Conservation (phyloP, 2,113 vertebrate species). For the Casuarius casuarius region DNA sequence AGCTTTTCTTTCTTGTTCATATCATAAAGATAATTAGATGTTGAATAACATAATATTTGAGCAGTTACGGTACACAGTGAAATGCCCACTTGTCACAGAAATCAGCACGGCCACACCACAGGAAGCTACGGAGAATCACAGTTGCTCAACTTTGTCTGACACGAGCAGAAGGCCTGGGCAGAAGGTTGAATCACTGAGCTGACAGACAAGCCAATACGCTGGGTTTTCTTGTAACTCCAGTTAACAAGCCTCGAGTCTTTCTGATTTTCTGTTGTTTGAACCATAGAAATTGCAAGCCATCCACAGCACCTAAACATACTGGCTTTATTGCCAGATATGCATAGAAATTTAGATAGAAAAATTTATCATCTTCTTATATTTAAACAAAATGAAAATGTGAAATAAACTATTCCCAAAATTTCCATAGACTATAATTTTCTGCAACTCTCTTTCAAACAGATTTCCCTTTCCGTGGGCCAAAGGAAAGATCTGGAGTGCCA, state of each 20-base stretch:
- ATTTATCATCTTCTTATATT: neutral
- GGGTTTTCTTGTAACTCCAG: neutral
- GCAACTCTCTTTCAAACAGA: neutral
- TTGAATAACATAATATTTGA: neutral
- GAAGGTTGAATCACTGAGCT: neutral
- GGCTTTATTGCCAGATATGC: neutral
- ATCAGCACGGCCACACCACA: neutral
- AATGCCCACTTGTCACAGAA: neutral
- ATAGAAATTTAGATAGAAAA: neutral
- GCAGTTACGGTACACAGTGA: neutral
- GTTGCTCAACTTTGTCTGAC: fast-evolving
- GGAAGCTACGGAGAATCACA: neutral
- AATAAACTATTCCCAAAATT: neutral
- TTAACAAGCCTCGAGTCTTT: neutral
- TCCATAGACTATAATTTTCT: neutral
- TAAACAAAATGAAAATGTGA: neutral
- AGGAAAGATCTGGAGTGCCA: neutral
- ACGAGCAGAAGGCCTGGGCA: neutral
- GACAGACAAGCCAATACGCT: neutral
- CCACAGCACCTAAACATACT: neutral
- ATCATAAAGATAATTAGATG: neutral
- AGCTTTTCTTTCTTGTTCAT: neutral
- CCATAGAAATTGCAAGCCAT: neutral
- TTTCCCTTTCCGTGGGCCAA: neutral
- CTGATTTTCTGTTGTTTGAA: neutral